phyloP scores from a whole-genome alignment of 1,140 invertebrate species.

The Drosophila aff. region DNA sequence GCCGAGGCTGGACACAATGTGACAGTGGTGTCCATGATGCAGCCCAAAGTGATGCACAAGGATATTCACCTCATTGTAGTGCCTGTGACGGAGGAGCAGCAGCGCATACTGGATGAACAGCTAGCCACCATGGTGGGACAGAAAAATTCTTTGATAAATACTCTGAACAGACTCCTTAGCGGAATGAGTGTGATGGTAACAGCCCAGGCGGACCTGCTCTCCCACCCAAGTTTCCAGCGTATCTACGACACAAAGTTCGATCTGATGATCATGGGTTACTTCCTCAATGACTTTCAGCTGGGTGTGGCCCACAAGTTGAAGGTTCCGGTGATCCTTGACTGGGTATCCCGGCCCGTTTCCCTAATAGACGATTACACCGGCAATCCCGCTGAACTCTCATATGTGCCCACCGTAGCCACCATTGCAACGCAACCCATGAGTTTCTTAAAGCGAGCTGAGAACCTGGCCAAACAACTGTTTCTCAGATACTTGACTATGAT shows the following conservation, averaged over 20 bases:
- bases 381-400: constrained; percentile 59
- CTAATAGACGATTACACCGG: constrained; percentile 45
- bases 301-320: constrained; percentile 67
- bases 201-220: constrained; percentile 57
- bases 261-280: constrained; percentile 70
- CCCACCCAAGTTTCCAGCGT: constrained; percentile 50
- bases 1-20: constrained; percentile 76
- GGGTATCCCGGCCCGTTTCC: constrained; percentile 43
- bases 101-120: constrained; percentile 34
- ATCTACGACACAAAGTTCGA: constrained; percentile 79
- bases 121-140: constrained; percentile 46
- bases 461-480: constrained; percentile 6
- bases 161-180: constrained; percentile 39
- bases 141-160: constrained; percentile 37
- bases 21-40: constrained; percentile 62
- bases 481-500: not conserved
- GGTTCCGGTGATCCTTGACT: constrained; percentile 65
- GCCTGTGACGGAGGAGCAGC: constrained; percentile 46
- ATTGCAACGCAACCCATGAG: constrained; percentile 21
- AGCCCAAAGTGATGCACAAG: constrained; percentile 64
- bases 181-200: constrained; percentile 53
- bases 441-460: constrained; percentile 26
- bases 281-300: constrained; percentile 73
- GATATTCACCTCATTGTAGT: constrained; percentile 66
- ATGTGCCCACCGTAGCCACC: constrained; percentile 55